phyloP scores from a whole-genome alignment of 2,888 invertebrate species.

The Coleophora flavipennella region DNA sequence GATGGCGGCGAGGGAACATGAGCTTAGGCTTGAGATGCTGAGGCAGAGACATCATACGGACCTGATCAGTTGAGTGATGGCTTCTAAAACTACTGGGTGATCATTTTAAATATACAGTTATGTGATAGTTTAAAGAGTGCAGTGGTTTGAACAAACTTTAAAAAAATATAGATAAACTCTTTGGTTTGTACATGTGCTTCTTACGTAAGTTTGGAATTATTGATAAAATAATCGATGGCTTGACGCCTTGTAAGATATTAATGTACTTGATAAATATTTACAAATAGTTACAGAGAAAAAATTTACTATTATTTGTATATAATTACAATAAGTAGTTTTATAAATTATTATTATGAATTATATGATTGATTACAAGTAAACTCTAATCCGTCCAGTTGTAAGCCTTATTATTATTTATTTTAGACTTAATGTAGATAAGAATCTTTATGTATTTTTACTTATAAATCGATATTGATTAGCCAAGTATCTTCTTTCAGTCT shows the following conservation, averaged over 20 bases:
- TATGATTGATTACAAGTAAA: too few species aligned
- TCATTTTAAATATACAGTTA: too few species aligned
- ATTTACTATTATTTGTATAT: conserved; percentile 1
- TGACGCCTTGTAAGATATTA: conserved; percentile 25
- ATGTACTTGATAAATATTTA: not conserved
- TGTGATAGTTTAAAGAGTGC: too few species aligned
- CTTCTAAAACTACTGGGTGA: not conserved
- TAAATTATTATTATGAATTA: too few species aligned
- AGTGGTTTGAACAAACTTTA: too few species aligned
- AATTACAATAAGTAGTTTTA: too few species aligned
- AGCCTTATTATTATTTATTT: conserved; percentile 65
- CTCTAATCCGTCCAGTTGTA: conserved; percentile 52
- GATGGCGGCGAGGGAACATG: conserved; percentile 91
- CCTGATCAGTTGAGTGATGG: conserved; percentile 80
- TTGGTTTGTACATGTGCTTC: too few species aligned
- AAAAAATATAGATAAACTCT: too few species aligned
- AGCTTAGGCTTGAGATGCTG: conserved; percentile 86
- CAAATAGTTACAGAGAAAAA: not conserved
- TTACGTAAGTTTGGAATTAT: too few species aligned
- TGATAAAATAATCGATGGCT: too few species aligned
- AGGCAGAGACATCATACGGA: conserved; percentile 83
- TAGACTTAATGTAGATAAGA: conserved; percentile 19
- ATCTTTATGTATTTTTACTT: too few species aligned
- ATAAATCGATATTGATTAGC: too few species aligned
- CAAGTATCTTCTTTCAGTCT: not conserved